Evolutionary conservation across 1,140 invertebrate species (phyloP), one percentile per base, ranked within the genome.

Genomic region (honey bee (Apis mellifera)): DNA sequence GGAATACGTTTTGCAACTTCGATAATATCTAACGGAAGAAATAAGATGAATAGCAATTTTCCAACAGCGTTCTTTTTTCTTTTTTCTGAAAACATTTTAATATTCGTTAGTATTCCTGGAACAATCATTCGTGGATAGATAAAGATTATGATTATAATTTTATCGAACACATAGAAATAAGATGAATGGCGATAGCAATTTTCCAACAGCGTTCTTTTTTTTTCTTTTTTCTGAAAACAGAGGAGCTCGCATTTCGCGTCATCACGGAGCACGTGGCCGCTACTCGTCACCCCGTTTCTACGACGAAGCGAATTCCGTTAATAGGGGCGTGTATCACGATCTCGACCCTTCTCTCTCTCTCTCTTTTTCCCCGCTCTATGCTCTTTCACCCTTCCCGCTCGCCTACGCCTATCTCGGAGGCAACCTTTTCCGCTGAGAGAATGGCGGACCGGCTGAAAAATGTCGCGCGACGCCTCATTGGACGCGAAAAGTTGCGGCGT

Each of bases 291-390:
- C 65, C 65, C 32, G 32, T 66, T 50, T 9, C 66, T 69, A 26
- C 48, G 7, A 17, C 66, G n/a, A n/a, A 50, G 48, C 12, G 13
- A 52, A 69, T 69, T 69, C 48, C 66, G 13, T 13, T 69, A 69
- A 69, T 69, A 69, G 66, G 48, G 48, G 42, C 66, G 66, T 69
- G 66, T 55, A 71, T 71, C 52, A 1, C 23, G 17, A 78, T 85
- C 82, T 78, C 69, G 52, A 59, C 50, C 70, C 69, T 50, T 83
- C 69, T 73, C 50, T 71, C 54, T 32, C 32, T 32, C 32, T 62
- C 55, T 57, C 32, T 32, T 3, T 32, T 42, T 42, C 32, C 32
- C 32, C 32, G 32, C 32, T 42, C 32, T 42, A 42, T 42, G 32
- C 32, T 42, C n/a, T 75, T 21, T 72, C 26, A 9, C 21, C n/a